Percentiles rank a stretch among this genome's conserved stretches.
phyloP scores from a whole-genome alignment of 2,113 vertebrate species.

The Sylvia atricapilla region DNA sequence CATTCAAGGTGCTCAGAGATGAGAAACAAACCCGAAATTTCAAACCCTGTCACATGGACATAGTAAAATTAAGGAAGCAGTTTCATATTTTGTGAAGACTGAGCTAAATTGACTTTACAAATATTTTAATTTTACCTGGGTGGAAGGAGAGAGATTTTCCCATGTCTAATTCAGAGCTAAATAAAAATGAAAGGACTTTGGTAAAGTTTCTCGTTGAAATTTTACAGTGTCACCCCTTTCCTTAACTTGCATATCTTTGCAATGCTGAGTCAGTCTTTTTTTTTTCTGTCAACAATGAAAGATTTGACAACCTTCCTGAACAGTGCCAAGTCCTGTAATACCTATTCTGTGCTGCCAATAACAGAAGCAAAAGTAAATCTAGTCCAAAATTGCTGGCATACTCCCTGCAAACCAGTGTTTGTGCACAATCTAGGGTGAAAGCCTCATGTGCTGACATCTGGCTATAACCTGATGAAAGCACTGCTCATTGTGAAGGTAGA shows the following conservation, averaged over 20 bases:
- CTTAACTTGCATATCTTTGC: background rate
- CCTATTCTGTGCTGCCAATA: constrained; percentile 30
- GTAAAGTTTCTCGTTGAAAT: background rate
- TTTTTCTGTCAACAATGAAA: constrained; percentile 18
- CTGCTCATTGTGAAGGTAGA: constrained; percentile 23
- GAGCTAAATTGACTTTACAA: background rate
- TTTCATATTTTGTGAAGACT: background rate
- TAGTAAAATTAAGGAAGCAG: background rate
- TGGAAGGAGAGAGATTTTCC: background rate
- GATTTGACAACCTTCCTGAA: background rate
- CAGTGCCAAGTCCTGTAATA: background rate
- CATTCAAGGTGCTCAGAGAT: background rate
- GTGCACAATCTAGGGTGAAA: constrained; percentile 11
- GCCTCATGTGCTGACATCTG: constrained; percentile 5
- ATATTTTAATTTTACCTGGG: background rate
- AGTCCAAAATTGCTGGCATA: constrained; percentile 14
- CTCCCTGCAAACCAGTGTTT: background rate
- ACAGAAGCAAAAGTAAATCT: constrained; percentile 18
- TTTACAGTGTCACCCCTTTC: background rate
- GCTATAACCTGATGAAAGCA: constrained; percentile 38
- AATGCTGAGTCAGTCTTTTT: background rate
- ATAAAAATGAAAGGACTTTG: background rate
- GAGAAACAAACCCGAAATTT: background rate
- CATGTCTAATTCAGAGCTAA: background rate
- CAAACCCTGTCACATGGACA: background rate